These are phyloP conservation scores for Muschampia plurimacula DNA, from an alignment of 2,888 invertebrate species.

Conservation along the genomic window DNA sequence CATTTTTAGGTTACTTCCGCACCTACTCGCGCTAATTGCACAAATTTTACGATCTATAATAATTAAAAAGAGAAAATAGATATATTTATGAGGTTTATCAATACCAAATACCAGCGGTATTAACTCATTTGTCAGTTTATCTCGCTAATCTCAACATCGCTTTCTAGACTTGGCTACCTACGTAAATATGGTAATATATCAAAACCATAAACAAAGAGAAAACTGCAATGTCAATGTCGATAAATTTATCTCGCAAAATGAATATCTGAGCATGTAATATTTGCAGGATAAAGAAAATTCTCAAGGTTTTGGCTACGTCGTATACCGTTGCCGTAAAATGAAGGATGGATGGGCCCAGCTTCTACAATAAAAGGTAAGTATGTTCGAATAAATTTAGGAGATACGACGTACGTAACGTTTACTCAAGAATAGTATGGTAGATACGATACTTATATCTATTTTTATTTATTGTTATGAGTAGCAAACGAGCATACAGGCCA, in stretches of 20 bases:
- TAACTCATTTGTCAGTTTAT: not conserved
- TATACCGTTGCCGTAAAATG: slow-evolving; percentile 27
- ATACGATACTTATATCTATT: not conserved
- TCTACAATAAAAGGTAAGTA: slow-evolving; percentile 54
- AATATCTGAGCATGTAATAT: slow-evolving; percentile 26
- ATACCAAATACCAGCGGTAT: not conserved
- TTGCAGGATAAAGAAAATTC: slow-evolving; percentile 23
- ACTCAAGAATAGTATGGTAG: no score
- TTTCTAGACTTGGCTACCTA: not conserved
- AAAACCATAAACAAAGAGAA: slow-evolving; percentile 12
- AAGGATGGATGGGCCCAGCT: slow-evolving; percentile 24
- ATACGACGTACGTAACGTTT: no score
- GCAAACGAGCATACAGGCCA: no score
- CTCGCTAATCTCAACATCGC: slow-evolving; percentile 2
- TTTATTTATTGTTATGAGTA: no score
- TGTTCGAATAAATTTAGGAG: slow-evolving; percentile 48
- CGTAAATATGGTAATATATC: not conserved
- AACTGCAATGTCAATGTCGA: slow-evolving; percentile 28
- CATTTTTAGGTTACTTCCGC: not conserved
- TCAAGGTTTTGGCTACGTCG: slow-evolving; percentile 18
- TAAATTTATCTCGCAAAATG: slow-evolving; percentile 25
- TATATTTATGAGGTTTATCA: not conserved
- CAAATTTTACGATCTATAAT: not conserved
- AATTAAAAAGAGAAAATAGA: no score
- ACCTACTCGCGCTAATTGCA: not conserved